Evolutionary conservation across 2,113 vertebrate species (phyloP), one percentile per base, ranked within the genome.

Genomic region (Pelobates fuscus): DNA sequence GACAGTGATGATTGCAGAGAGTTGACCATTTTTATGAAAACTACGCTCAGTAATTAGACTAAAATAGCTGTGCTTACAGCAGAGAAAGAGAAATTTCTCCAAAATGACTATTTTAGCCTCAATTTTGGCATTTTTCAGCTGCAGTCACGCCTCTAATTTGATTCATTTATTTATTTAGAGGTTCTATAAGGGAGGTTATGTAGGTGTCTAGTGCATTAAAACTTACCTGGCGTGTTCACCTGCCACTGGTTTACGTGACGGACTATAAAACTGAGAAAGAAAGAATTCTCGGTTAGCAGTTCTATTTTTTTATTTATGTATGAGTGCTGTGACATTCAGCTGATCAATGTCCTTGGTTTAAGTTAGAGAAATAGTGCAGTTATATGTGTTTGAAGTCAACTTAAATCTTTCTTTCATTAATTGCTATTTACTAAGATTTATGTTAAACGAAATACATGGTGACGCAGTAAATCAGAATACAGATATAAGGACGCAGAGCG

Each of bases 361-460:
- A 41, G 54, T 26, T 55, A 37, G 52, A n/a, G 52, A 69, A 29
- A 44, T 25, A 27, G 59, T 26, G 24, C 26, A 7, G 24, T 61
- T 37, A 5, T 10, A 44, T 57, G 60, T 71, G 25, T 71, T 71
- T 71, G 69, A 25, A 29, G 7, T n/a, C 14, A 21, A 12, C 52
- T 37, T 41, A n/a, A 71, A 23, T 2, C 24, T 46, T 61, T n/a
- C 60, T 71, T 71, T 55, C 69, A 71, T 61, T 25, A 8, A 61
- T 30, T 26, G 37, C 43, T 30, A 11, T 70, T 43, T 17, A 24
- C 15, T n/a, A 17, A 1, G 44, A 20, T 67, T 52, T 30, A 67
- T 67, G 26, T 20, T 20, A 52, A 67, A 52, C 15, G 44, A 37
- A 37, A 37, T 6, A 37, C 32, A 27, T 41, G 29, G 37, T 41